phyloP scores from a whole-genome alignment of 2,888 invertebrate species.

The Spisula solida region DNA sequence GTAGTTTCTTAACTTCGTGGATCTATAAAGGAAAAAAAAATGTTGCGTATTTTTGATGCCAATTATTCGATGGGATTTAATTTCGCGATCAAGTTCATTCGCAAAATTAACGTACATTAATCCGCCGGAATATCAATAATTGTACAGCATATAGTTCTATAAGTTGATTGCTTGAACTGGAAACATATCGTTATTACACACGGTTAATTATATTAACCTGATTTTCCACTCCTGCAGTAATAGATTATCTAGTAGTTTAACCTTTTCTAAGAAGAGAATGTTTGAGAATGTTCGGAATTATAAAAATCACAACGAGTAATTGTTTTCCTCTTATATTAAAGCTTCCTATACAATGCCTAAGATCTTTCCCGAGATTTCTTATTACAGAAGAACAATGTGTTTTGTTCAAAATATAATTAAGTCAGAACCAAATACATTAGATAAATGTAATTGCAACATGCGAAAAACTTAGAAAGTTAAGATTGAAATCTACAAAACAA shows the following conservation, averaged over 20 bases:
- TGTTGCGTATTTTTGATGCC: no score
- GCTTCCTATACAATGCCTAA: neutral
- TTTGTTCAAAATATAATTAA: neutral
- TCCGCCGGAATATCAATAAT: no score
- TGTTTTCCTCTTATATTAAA: neutral
- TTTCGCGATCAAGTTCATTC: no score
- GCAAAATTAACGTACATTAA: no score
- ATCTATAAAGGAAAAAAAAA: no score
- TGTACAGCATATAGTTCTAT: neutral
- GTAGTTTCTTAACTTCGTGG: no score
- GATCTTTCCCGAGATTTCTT: neutral
- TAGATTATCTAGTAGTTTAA: neutral
- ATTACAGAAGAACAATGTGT: neutral
- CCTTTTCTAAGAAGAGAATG: neutral
- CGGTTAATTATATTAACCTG: neutral
- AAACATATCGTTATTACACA: neutral
- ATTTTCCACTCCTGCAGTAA: neutral
- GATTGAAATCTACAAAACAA: neutral
- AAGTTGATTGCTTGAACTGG: neutral
- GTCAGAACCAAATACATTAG: neutral
- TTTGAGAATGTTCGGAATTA: neutral
- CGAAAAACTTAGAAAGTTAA: neutral
- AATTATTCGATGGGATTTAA: no score
- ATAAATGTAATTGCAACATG: slow-evolving; percentile 8
- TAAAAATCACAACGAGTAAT: neutral